phyloP scores from a whole-genome alignment of 2,888 invertebrate species.

The Tipula vernalis region DNA sequence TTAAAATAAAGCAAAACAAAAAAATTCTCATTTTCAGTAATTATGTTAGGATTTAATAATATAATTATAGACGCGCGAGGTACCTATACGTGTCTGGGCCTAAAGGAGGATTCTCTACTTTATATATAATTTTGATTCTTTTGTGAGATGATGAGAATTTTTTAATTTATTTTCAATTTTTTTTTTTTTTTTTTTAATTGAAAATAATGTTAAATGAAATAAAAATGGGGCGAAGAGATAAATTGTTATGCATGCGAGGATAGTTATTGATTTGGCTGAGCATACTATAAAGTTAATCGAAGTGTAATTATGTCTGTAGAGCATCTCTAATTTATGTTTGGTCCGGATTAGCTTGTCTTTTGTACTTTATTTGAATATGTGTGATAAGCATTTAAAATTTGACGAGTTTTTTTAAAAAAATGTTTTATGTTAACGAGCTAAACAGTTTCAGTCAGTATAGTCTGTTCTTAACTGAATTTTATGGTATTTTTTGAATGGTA shows the following conservation, averaged over 20 bases:
- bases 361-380: too few relatives aligned
- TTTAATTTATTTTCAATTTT: background rate
- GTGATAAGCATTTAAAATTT: too few relatives aligned
- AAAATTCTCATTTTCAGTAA: background rate
- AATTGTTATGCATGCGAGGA: background rate
- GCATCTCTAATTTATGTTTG: too few relatives aligned
- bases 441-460: too few relatives aligned
- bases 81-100: background rate
- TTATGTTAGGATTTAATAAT: constrained; percentile 4
- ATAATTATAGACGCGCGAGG: constrained; percentile 4
- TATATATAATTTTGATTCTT: background rate
- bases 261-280: background rate
- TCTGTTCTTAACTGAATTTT: too few relatives aligned
- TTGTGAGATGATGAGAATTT: background rate
- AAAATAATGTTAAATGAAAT: background rate
- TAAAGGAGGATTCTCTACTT: background rate
- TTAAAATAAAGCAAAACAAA: background rate
- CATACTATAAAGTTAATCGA: background rate
- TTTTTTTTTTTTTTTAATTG: background rate
- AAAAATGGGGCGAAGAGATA: background rate
- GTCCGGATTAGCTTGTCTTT: too few relatives aligned
- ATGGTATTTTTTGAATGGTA: too few relatives aligned
- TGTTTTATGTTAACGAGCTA: too few relatives aligned
- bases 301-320: background rate
- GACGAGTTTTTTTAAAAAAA: too few relatives aligned